phyloP scores from a whole-genome alignment of 2,113 vertebrate genomes.

The Nycticorax nycticorax region DNA sequence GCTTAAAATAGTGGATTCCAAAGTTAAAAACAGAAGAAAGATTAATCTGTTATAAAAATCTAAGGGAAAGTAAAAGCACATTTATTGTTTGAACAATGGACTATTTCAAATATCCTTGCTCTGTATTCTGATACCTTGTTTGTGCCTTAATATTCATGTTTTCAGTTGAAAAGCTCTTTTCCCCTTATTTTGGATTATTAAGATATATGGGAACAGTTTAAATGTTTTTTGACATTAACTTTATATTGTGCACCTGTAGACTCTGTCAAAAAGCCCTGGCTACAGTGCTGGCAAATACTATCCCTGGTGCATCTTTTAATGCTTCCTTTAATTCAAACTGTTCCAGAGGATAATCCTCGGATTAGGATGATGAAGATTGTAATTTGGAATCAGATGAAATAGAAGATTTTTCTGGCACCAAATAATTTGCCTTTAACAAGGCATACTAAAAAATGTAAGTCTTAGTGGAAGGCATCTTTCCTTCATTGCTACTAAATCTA shows the following conservation, averaged over 20 bases:
- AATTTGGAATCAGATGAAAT: not conserved
- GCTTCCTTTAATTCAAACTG: not conserved
- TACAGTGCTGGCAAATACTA: not conserved
- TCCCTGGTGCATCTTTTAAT: not conserved
- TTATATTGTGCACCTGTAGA: not conserved
- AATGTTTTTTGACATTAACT: not conserved
- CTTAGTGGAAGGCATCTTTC: not conserved
- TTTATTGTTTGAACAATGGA: not conserved
- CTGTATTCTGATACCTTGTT: not conserved
- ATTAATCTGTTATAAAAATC: not conserved
- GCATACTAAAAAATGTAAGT: not conserved
- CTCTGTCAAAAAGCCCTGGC: not conserved
- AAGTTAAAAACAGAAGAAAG: not conserved
- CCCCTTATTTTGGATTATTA: not conserved
- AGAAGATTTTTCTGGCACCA: not conserved
- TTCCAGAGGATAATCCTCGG: not conserved
- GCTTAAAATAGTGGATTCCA: not conserved
- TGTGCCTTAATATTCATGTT: not conserved
- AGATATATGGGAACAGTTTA: not conserved
- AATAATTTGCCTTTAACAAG: not conserved
- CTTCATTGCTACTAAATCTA: not conserved
- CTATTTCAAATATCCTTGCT: not conserved
- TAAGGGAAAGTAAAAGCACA: not conserved
- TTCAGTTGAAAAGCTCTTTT: not conserved
- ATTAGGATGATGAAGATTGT: constrained; percentile 6